A percentile compares a stretch with the other conserved stretches of the same genome.
These are phyloP conservation scores for Montipora capitata DNA, from an alignment of 92 coral and sea anemone species.

Conservation along the genomic window DNA sequence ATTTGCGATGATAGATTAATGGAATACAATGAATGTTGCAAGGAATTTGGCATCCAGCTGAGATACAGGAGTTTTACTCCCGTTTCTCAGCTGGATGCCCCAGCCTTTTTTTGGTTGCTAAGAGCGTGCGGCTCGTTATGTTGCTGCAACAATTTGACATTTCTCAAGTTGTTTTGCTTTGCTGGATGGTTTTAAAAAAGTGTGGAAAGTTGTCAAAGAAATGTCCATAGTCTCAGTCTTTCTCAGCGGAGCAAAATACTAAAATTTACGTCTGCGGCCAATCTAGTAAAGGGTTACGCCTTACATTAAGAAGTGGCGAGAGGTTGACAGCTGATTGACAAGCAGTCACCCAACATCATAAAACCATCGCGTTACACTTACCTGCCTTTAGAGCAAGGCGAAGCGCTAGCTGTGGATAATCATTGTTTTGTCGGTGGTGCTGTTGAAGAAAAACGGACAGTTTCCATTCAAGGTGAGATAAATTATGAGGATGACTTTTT, in stretches of 20 bases:
- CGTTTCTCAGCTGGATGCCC: too few relatives aligned
- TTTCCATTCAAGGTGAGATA: conserved; percentile 10
- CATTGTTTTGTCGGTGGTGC: background rate
- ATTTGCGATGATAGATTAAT: too few relatives aligned
- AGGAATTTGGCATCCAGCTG: too few relatives aligned
- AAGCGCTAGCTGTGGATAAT: background rate
- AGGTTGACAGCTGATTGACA: conserved; percentile 12
- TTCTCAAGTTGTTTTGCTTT: background rate
- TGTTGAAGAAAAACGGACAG: background rate
- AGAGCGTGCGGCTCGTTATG: too few relatives aligned
- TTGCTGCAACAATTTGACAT: background rate
- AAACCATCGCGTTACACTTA: background rate
- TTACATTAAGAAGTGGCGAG: background rate
- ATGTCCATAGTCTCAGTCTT: background rate
- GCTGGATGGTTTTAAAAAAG: conserved; percentile 1
- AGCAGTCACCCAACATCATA: background rate
- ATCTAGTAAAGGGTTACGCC: conserved; percentile 1
- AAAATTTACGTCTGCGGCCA: background rate
- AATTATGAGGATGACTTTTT: conserved; percentile 2
- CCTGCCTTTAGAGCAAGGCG: conserved; percentile 16
- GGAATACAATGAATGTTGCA: too few relatives aligned
- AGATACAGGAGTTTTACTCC: too few relatives aligned
- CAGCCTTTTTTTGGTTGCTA: too few relatives aligned
- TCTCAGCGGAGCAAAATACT: conserved; percentile 5
- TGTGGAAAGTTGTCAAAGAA: conserved; percentile 4